Evolutionary conservation across 2,797 vertebrate species (phyloP), one percentile per base, ranked within the genome.

Genomic region (Furcifer pardalis): DNA sequence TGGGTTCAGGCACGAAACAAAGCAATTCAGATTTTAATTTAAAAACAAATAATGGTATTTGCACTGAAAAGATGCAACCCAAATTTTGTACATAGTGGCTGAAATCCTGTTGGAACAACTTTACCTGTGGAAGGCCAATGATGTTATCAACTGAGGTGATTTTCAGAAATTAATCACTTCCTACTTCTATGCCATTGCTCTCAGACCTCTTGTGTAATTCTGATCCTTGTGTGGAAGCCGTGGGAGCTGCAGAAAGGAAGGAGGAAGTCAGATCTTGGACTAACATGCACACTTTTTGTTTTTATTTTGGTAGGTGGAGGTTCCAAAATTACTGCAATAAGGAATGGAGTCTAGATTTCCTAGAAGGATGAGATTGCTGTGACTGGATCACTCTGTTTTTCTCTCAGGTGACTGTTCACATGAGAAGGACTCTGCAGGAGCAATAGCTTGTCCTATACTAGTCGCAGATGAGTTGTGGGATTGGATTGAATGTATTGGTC

Each of bases 311-410:
- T 92, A 97, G 96, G 96, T 97, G 91, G 95, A 95, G 75, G 93
- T 97, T 65, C 96, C 96, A 25, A 96, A 96, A 84, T 94, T 96
- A 90, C 94, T 97, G 88, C 96, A 96, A 87, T 97, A 96, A 91
- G 89, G 68, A 82, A 44, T 0, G 5, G 90, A 84, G 73, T 79
- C 89, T 3, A n/a, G 90, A 60, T 76, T 72, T 86, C 42, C 73
- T 74, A 62, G 87, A 82, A 1, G 30, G 88, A 81, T 30, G 74
- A 21, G 71, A 82, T 80, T 63, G 15, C 68, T n/a, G 69, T 19
- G 60, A 80, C 84, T 62, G 88, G 81, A 42, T 89, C 85, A 32
- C 90, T 23, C 77, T 85, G 46, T 68, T 91, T 81, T 74, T 86
- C 88, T 59, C 77, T 56, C 84, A 86, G 19, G 0, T 78, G 89